Evolutionary conservation across 1,140 invertebrate species (phyloP).

Genomic region (Pectinophora gossypiella): DNA sequence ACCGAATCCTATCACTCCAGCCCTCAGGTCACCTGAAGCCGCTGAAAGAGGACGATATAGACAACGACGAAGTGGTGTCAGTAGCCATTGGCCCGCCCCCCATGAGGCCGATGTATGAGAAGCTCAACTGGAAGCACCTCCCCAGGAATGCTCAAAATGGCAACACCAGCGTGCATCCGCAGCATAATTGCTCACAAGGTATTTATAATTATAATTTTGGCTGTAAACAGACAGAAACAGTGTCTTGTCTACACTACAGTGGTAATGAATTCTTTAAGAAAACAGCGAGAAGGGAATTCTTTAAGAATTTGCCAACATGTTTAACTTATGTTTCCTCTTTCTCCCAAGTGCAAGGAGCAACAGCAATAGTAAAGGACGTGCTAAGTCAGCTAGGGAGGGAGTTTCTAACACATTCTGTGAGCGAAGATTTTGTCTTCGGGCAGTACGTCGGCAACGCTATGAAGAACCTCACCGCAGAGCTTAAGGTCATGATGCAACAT

Average conservation of each 20-base stretch:
- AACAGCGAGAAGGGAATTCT: no score
- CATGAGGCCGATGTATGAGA: constrained; percentile 46
- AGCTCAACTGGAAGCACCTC: constrained; percentile 26
- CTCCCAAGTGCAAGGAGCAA: constrained; percentile 1
- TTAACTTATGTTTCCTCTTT: no score
- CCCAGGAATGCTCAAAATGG: background rate
- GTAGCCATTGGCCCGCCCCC: constrained; percentile 57
- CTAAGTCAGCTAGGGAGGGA: constrained; percentile 47
- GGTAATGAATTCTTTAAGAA: no score
- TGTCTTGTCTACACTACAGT: no score
- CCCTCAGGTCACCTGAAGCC: constrained; percentile 54
- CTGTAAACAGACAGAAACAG: no score
- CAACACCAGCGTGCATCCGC: background rate
- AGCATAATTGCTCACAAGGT: no score
- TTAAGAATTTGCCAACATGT: no score
- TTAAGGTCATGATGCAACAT: constrained; percentile 51
- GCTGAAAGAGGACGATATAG: constrained; percentile 56
- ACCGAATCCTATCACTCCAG: no score
- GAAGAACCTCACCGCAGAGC: constrained; percentile 46
- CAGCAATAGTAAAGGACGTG: constrained; percentile 44
- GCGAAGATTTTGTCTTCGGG: constrained; percentile 63
- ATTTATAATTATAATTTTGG: no score
- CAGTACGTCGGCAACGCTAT: constrained; percentile 56
- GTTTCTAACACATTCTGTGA: constrained; percentile 45
- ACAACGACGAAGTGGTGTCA: constrained; percentile 59